Base-by-base conservation (phyloP, 2,888 invertebrate species). In the Gandaritis pyraliata region DNA sequence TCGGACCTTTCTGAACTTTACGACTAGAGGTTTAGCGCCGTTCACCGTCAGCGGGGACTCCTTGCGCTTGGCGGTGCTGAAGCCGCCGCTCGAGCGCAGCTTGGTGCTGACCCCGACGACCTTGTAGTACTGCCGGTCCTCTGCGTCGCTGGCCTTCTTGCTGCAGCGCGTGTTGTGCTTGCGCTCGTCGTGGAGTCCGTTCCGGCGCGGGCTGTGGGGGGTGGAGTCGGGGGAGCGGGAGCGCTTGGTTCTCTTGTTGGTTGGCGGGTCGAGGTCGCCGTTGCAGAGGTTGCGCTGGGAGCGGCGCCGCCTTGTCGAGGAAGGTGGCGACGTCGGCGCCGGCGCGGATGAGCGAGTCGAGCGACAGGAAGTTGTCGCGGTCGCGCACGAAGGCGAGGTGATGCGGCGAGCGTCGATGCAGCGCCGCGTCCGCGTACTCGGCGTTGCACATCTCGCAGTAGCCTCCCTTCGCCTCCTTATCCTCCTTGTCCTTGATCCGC, bases 391-490 rank as follows among this genome's bases (percentile, higher is more conserved):
- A 95, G 68, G 94, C 94, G 58, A 94, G 87, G 85, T 97, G 97
- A 73, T 95, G 94, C 72, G 95, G 95, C 33, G 95, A 95, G 69
- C 95, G 94, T 16, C 96, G 88, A 78, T 97, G 97, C 66, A 95
- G 93, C 13, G 94, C 93, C 12, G 96, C 90, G 76, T 95, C 95
- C 62, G 93, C 93, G 83, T 96, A 97, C 74, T 96, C 95, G 51
- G 94, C 88, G 78, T 95, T 95, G 84, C 97, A 97, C 83, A 97
- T 95, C 87, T 96, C 96, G 88, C 96, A 96, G 78, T 95, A 96
- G 15, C 96, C 96, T 46, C 93, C 93, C 61, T 86, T 87, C 39
- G 75, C 75, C 65, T 89, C 90, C 65, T 86, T 86, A 56, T 89
- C 89, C 58, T 88, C 87, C 51, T 81, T 85, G 58, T 92, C 92